Base-by-base conservation (phyloP, 2,888 invertebrate genomes). In the Eristalis arbustorum region DNA sequence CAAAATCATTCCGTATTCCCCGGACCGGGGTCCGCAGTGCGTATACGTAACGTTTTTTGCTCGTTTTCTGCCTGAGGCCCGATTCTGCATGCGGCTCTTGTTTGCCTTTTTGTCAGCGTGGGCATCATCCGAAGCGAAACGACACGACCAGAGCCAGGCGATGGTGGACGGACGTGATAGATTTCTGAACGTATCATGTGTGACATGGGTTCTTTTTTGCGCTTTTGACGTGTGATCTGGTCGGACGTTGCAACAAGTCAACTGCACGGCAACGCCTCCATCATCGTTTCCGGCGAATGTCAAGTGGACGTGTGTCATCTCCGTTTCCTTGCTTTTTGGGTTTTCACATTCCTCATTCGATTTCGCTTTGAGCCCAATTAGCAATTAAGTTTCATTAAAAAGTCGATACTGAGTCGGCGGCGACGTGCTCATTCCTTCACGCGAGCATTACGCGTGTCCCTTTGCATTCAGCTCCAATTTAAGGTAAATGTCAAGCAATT, bases 11-110 rank as follows among this genome's bases (percentile, higher is more conserved):
- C 6, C 2, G n/a, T 14, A 42, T 6, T 42, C 42, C n/a, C n/a
- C n/a, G n/a, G 3, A 42, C 14, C 2, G 40, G 40, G 42, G 42
- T 6, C 14, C n/a, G 42, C 49, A 49, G 49, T 49, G 74, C 74
- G 74, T 74, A 74, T 64, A 64, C 64, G 74, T 74, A 66, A 64
- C 57, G 40, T 63, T 74, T 74, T 49, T 49, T 49, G 18, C 10
- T 18, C 8, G 2, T 13, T 13, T 37, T 37, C 13, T 13, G 37
- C 2, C 37, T 13, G 37, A 2, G 6, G n/a, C n/a, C n/a, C 8
- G 8, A 18, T 8, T 8, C 18, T 49, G 18, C 6, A 18, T 49
- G 18, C 18, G 2, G 1, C 0, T 1, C 49, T 4, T 18, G 4
- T 6, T 18, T 1, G 8, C 18, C 3, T 42, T n/a, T 14, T 14